Base-by-base conservation (phyloP, 2,797 vertebrate genomes). In the Cossypha heuglini region DNA sequence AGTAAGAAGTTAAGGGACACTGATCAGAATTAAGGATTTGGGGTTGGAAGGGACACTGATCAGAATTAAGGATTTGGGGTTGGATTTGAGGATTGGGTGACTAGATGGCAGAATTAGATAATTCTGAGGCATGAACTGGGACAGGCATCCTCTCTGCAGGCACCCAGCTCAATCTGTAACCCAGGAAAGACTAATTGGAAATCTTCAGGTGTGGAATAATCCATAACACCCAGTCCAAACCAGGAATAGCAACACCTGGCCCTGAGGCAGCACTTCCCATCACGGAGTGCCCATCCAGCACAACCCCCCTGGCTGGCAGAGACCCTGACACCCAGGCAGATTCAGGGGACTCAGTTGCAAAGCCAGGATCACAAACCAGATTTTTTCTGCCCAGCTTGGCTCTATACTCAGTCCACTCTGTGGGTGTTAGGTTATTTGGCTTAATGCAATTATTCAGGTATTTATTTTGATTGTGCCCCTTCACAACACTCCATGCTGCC, bases 391-490 rank as follows among this genome's bases (percentile, higher is more conserved):
- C 46, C 28, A 43, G 11, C 29, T 17, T 84, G 58, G 49, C 51
- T 77, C 66, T 58, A 14, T 16, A n/a, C 29, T 31, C 59, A 42
- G 62, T 52, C 74, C 69, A 78, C 52, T 72, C 78, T n/a, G 1
- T 15, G 4, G 35, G 31, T 16, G 31, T 80, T 49, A 22, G 15
- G 19, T 86, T 96, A 67, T 45, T 89, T 87, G 77, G 71, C 12
- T 87, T 46, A 62, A 75, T 18, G 54, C 16, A 88, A 79, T 85
- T 76, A 85, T 25, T 25, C 38, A 51, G 72, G 64, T 51, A 62
- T 91, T 95, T 95, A 68, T 92, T 96, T 88, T 89, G 92, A 86
- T 74, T 90, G 61, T 40, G 54, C 38, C 55, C 87, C 59, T 73
- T 66, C 90, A 73, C 58, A 64, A 40, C 62, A 38, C 73, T 48